phyloP scores from a whole-genome alignment of 2,797 vertebrate genomes.

The Otus scops region DNA sequence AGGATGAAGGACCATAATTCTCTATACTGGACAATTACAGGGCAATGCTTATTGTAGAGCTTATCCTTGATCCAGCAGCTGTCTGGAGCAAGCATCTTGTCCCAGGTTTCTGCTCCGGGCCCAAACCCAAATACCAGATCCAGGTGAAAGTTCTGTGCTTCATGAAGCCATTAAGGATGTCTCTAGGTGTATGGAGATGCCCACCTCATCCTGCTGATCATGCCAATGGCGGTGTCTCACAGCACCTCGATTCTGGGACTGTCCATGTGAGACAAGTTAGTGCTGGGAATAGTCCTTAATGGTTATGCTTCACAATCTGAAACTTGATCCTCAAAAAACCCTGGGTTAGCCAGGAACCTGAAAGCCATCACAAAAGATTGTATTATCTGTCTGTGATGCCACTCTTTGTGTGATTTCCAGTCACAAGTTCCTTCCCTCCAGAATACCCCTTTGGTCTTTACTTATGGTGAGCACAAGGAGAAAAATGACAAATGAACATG shows the following conservation, averaged over 20 bases:
- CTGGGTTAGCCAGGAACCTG: neutral
- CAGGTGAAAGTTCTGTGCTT: neutral
- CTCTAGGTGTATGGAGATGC: neutral
- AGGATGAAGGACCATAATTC: neutral
- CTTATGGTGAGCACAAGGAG: neutral
- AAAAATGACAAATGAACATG: rapidly evolving
- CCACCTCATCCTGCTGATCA: neutral
- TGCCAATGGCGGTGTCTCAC: neutral
- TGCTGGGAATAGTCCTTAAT: neutral
- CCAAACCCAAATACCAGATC: neutral
- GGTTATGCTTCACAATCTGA: neutral
- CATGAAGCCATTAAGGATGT: neutral
- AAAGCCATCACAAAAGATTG: neutral
- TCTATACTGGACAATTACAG: neutral
- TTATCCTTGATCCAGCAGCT: neutral
- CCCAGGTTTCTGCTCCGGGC: neutral
- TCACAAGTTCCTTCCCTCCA: neutral
- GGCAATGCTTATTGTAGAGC: neutral
- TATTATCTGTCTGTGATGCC: neutral
- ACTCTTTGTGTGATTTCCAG: neutral
- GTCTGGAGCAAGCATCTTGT: neutral
- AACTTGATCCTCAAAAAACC: neutral
- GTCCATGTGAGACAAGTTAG: rapidly evolving
- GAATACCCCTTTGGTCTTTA: neutral
- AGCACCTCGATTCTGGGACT: neutral